These are phyloP conservation scores for Pollachius pollachius DNA, from an alignment of 2,113 vertebrate genomes.

Conservation along the genomic window DNA sequence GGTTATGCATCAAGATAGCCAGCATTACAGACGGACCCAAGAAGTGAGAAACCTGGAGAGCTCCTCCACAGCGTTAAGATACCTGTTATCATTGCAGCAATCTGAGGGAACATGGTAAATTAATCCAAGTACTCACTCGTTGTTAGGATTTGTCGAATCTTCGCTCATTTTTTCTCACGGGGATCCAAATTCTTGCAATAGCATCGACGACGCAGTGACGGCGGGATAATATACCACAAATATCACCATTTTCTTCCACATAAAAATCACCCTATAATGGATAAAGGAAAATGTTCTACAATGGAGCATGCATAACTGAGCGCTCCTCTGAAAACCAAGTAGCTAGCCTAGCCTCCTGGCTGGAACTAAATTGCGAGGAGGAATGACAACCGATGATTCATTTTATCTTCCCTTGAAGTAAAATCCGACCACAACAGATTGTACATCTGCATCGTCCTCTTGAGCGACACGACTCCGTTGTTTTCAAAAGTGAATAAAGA, in stretches of 20 bases:
- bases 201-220: conserved; percentile 83
- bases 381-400: conserved; percentile 73
- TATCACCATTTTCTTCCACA: conserved; percentile 73
- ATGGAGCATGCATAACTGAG: conserved; percentile 58
- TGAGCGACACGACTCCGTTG: conserved; percentile 38
- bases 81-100: conserved; percentile 9
- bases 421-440: conserved; percentile 73
- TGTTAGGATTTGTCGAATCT: conserved; percentile 96
- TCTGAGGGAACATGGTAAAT: background rate
- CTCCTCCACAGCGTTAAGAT: background rate
- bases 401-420: conserved; percentile 75
- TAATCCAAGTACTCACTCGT: conserved; percentile 83
- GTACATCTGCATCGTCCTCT: conserved; percentile 60
- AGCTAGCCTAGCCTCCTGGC: conserved; percentile 59
- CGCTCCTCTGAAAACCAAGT: conserved; percentile 42
- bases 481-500: conserved; percentile 34
- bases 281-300: conserved; percentile 39
- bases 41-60: conserved; percentile 1
- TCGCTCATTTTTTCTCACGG: conserved; percentile 99
- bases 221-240: conserved; percentile 75
- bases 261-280: conserved; percentile 43
- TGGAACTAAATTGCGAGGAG: conserved; percentile 62
- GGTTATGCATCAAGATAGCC: conserved; percentile 30
- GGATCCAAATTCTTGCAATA: conserved; percentile 84
- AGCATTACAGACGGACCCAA: background rate